A percentile compares a stretch with the other conserved stretches of the same genome.
phyloP scores from a whole-genome alignment of 1,140 invertebrate genomes.

The Pomacea maculata region DNA sequence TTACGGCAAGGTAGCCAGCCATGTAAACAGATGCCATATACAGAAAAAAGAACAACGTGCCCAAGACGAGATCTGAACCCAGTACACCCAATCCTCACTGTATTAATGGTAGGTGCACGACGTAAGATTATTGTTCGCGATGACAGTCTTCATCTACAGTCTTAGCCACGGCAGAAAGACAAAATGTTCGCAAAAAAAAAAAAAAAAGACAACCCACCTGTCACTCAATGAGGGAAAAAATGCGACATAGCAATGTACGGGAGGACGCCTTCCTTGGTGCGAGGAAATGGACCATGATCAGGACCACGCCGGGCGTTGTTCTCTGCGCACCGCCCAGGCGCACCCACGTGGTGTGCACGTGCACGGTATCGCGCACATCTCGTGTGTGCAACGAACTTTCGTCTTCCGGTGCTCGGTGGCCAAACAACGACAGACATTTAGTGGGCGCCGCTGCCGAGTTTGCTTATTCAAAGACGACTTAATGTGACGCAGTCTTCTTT shows the following conservation, averaged over 20 bases:
- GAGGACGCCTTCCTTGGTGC: not conserved
- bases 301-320: not conserved
- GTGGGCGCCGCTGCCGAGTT: not conserved
- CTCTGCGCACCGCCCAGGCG: constrained; percentile 14
- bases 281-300: constrained; percentile 5
- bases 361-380: constrained; percentile 10
- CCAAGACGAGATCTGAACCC: too few species aligned
- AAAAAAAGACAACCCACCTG: not conserved
- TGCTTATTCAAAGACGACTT: constrained; percentile 14
- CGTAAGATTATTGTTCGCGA: too few species aligned
- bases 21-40: too few species aligned
- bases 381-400: constrained; percentile 11
- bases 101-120: too few species aligned
- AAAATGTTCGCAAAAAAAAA: too few species aligned
- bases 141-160: too few species aligned
- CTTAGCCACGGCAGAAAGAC: too few species aligned
- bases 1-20: too few species aligned
- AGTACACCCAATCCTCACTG: too few species aligned
- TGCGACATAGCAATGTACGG: not conserved
- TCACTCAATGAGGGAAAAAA: constrained; percentile 4
- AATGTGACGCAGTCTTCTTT: not conserved
- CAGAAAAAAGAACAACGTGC: too few species aligned
- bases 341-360: constrained; percentile 5
- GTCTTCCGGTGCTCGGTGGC: constrained; percentile 8
- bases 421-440: constrained; percentile 4